phyloP scores from a whole-genome alignment of 2,888 invertebrate genomes.

The Tipula unca region DNA sequence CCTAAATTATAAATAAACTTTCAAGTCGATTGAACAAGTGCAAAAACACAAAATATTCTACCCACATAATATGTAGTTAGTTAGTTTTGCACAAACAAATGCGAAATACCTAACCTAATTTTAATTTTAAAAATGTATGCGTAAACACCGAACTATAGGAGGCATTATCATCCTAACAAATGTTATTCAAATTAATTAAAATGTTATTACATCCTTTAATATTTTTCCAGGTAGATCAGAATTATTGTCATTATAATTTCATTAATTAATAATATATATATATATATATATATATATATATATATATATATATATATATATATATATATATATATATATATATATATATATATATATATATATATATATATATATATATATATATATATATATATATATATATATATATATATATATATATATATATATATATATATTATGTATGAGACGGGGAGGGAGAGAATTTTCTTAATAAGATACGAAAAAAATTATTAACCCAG shows the following conservation, averaged over 20 bases:
- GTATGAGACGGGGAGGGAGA: not conserved
- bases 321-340: no score
- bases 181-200: not conserved
- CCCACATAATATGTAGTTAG: not conserved
- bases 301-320: no score
- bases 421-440: no score
- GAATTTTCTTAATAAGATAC: not conserved
- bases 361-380: no score
- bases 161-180: not conserved
- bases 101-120: not conserved
- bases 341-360: no score
- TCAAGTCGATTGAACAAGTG: slow-evolving; percentile 1
- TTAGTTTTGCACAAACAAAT: not conserved
- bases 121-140: not conserved
- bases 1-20: not conserved
- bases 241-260: not conserved
- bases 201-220: not conserved
- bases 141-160: not conserved
- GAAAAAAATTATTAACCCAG: not conserved
- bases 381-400: no score
- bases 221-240: not conserved
- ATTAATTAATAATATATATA: not conserved
- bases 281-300: no score
- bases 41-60: not conserved
- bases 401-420: no score